Base-by-base conservation (phyloP, 2,113 vertebrate species). In the Sorex araneus region DNA sequence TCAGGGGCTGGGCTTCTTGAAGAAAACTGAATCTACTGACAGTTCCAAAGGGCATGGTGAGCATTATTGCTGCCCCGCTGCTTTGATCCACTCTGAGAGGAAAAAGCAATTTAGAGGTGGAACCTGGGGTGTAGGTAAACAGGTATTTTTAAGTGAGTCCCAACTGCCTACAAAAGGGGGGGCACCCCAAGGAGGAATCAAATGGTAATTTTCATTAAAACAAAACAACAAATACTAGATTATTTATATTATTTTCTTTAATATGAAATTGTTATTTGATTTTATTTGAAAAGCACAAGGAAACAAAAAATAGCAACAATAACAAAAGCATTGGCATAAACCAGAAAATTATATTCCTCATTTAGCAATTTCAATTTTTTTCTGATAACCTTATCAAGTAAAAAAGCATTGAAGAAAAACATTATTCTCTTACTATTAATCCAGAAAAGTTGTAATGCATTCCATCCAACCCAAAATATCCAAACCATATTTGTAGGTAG, bases 351-450 rank as follows among this genome's bases (percentile, higher is more conserved):
- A 18, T 75, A 16, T 87, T 21, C 30, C 30, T 83, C 67, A 32
- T 69, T 90, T 84, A 88, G 88, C 34, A 12, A 67, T 67, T 89
- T 93, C 54, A 77, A 77, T 75, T 78, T 89, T 69, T 81, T 92
- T 91, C 70, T 78, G 75, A 89, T 94, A 94, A 57, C 30, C 13
- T 66, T 79, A 45, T 74, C 60, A 87, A 94, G 57, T 81, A 71
- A 94, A 92, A 92, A 94, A 13, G n/a, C 28, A 89, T 83, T 90
- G 75, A 73, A 54, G 82, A 92, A 64, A 79, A 93, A 83, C 21
- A 40, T 76, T 80, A 75, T 93, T 82, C 74, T 28, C 83, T 89
- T 77, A 76, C 87, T 93, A 79, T 83, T 91, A 83, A 76, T 76
- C 71, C 71, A 70, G 83, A 84, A 94, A 91, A 93, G 47, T 90